Conservation (phyloP, 2,113 vertebrate genomes). For the Scatophagus argus region DNA sequence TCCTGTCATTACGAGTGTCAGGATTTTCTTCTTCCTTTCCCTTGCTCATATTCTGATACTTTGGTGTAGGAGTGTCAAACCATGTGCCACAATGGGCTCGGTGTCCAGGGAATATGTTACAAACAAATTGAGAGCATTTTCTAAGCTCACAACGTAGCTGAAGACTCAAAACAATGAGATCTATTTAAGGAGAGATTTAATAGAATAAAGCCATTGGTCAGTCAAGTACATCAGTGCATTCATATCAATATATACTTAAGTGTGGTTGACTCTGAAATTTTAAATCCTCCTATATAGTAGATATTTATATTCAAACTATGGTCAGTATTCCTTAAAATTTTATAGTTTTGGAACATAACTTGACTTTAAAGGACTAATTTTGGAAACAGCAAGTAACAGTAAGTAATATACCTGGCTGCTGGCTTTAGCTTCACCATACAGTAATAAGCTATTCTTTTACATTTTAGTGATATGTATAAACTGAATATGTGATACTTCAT, state of each 20-base stretch:
- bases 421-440: not conserved
- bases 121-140: slow-evolving; percentile 4
- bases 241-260: not conserved
- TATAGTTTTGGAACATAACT: not conserved
- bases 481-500: not conserved
- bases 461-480: not conserved
- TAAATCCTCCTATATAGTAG: not conserved
- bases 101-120: not conserved
- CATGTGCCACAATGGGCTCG: slow-evolving; percentile 13
- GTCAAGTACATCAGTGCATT: not conserved
- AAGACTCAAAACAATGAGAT: not conserved
- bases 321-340: too few relatives aligned
- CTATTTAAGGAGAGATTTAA: not conserved
- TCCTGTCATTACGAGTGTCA: not conserved
- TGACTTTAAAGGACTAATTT: not conserved
- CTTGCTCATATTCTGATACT: slow-evolving; percentile 6
- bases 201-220: not conserved
- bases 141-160: not conserved
- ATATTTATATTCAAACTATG: too few relatives aligned
- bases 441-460: not conserved
- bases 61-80: slow-evolving; percentile 23
- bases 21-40: not conserved
- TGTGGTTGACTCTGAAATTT: too few relatives aligned
- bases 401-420: not conserved
- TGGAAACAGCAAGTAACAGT: too few relatives aligned